phyloP scores from a whole-genome alignment of 1,140 invertebrate species.

The Eriosoma lanigerum region DNA sequence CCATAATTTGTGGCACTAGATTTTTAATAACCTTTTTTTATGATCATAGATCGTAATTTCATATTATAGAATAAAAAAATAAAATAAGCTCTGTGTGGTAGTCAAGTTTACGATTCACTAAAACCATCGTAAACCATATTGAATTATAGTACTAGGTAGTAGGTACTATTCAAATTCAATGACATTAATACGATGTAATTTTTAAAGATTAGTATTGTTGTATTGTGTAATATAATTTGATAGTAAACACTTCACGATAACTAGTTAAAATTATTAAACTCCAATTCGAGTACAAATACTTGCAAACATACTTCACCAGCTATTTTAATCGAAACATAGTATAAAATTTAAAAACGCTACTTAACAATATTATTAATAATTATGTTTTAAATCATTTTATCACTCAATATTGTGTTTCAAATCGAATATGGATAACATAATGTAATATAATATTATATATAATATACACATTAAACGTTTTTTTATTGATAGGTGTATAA shows the following conservation, averaged over 20 bases:
- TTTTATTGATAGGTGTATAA: neutral
- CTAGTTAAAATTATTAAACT: conserved; percentile 31
- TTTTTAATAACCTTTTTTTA: conserved; percentile 42
- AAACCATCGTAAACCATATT: conserved; percentile 29
- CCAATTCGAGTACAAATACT: conserved; percentile 8
- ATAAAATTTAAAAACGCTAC: neutral
- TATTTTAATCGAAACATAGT: conserved; percentile 9
- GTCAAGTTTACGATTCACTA: conserved; percentile 35
- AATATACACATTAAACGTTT: too few species aligned
- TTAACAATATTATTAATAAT: conserved; percentile 14
- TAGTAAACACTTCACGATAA: conserved; percentile 18
- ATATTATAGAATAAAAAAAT: conserved; percentile 3
- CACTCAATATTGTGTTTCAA: neutral
- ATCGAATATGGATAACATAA: neutral
- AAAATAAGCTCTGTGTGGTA: conserved; percentile 19
- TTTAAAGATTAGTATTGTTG: conserved; percentile 12
- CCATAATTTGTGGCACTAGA: conserved; percentile 18
- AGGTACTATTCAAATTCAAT: conserved; percentile 16
- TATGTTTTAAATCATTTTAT: conserved; percentile 3
- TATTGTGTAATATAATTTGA: conserved; percentile 11
- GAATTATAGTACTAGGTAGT: neutral
- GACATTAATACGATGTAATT: conserved; percentile 34
- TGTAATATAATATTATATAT: neutral
- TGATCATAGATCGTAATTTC: neutral
- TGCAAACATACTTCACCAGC: neutral